phyloP scores from a whole-genome alignment of 2,888 invertebrate species.

The Anthrax anthrax region DNA sequence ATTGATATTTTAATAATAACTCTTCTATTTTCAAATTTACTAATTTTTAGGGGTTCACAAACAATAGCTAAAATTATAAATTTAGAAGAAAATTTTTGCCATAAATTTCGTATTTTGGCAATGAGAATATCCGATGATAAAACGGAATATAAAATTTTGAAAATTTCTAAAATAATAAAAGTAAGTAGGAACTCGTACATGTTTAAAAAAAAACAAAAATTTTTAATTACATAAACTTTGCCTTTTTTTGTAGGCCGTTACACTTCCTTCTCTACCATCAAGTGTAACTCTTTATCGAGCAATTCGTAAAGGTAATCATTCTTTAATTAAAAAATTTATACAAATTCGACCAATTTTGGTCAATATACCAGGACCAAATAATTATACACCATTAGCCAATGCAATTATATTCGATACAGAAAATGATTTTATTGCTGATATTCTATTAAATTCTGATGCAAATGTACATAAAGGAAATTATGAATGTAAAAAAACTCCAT shows the following conservation, averaged over 20 bases:
- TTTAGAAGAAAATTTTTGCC: conserved; percentile 30
- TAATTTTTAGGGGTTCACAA: conserved; percentile 8
- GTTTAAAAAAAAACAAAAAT: no score
- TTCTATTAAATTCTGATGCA: conserved; percentile 25
- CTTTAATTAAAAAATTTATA: conserved; percentile 28
- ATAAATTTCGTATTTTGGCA: conserved; percentile 25
- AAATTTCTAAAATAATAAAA: conserved; percentile 17
- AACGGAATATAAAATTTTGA: conserved; percentile 17
- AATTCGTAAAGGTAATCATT: conserved; percentile 29
- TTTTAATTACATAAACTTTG: no score
- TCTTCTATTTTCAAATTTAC: no score
- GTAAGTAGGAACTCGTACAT: no score
- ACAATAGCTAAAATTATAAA: conserved; percentile 17
- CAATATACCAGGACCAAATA: conserved; percentile 28
- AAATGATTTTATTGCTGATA: conserved; percentile 28
- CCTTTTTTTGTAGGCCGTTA: conserved; percentile 23
- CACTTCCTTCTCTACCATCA: conserved; percentile 24
- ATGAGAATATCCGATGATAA: conserved; percentile 15
- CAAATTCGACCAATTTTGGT: conserved; percentile 24
- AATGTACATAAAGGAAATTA: conserved; percentile 27
- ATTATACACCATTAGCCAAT: conserved; percentile 29
- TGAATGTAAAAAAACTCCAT: conserved; percentile 24
- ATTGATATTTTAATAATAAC: no score
- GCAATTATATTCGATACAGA: conserved; percentile 28
- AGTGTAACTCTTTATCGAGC: conserved; percentile 26